These are phyloP conservation scores for Yponomeuta malinellus DNA, from an alignment of 2,888 invertebrate species.

Conservation along the genomic window DNA sequence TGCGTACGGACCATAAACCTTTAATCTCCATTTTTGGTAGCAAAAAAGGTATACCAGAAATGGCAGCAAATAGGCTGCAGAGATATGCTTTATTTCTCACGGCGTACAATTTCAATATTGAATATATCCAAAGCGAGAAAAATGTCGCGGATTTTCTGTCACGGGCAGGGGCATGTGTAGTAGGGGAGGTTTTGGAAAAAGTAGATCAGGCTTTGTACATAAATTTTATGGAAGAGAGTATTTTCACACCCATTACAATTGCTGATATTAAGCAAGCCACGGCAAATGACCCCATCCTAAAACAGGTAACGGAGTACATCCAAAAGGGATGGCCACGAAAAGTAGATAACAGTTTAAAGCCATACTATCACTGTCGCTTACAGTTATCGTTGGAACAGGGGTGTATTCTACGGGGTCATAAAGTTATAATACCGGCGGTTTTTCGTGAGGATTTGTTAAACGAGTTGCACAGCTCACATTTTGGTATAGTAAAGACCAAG, in stretches of 20 bases:
- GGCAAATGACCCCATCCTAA: background rate
- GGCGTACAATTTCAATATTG: slow-evolving; percentile 16
- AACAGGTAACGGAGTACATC: slow-evolving; percentile 6
- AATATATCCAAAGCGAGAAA: slow-evolving; percentile 2
- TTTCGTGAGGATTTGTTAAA: slow-evolving; percentile 19
- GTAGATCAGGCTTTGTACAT: slow-evolving; percentile 10
- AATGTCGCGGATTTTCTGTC: slow-evolving; percentile 15
- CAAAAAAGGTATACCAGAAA: slow-evolving; percentile 8
- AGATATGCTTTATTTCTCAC: slow-evolving; percentile 10
- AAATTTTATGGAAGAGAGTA: slow-evolving; percentile 4
- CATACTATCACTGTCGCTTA: slow-evolving; percentile 10
- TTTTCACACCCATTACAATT: background rate
- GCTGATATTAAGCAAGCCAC: background rate
- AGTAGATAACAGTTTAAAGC: slow-evolving; percentile 1
- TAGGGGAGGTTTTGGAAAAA: background rate
- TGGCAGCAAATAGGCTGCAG: slow-evolving; percentile 13
- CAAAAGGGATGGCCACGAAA: background rate
- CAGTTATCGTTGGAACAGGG: slow-evolving; percentile 14
- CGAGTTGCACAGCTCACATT: slow-evolving; percentile 20
- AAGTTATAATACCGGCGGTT: slow-evolving; percentile 15
- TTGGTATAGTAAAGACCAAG: slow-evolving; percentile 23
- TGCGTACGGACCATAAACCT: slow-evolving; percentile 13
- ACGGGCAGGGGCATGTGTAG: background rate
- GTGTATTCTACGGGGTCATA: slow-evolving; percentile 19
- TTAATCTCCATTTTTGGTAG: slow-evolving; percentile 13